Percentiles rank a stretch among this genome's conserved stretches.
phyloP scores from a whole-genome alignment of 2,888 invertebrate genomes.

The Villa cingulata region DNA sequence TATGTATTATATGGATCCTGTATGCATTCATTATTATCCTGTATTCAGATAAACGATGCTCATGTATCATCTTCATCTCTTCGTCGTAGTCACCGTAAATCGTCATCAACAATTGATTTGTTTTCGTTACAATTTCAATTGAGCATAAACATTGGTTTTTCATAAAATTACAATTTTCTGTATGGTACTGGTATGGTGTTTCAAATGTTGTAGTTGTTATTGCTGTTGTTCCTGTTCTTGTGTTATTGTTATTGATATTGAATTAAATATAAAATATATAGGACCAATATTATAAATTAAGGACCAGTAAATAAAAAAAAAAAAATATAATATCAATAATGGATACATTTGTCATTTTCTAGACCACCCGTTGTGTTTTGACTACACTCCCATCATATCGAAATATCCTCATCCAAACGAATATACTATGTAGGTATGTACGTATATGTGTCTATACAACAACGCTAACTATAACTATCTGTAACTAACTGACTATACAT shows the following conservation, averaged over 20 bases:
- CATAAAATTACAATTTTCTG: background rate
- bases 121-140: constrained; percentile 16
- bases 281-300: no score
- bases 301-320: background rate
- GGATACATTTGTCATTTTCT: constrained; percentile 16
- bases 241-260: no score
- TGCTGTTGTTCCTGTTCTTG: no score
- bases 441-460: background rate
- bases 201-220: no score
- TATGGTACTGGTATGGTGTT: no score
- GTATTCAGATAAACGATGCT: background rate
- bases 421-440: background rate
- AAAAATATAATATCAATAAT: constrained; percentile 10
- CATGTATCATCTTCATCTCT: background rate
- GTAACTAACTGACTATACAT: no score
- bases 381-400: background rate
- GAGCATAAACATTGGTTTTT: constrained; percentile 9
- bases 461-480: no score
- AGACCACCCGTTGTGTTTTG: constrained; percentile 14
- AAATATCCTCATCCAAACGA: background rate
- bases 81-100: no score
- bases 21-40: no score
- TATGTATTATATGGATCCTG: no score
- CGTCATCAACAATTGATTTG: constrained; percentile 15
- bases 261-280: no score